A percentile compares a stretch with the other conserved stretches of the same genome.
phyloP scores from a whole-genome alignment of 2,113 vertebrate genomes.

The Bucco capensis region DNA sequence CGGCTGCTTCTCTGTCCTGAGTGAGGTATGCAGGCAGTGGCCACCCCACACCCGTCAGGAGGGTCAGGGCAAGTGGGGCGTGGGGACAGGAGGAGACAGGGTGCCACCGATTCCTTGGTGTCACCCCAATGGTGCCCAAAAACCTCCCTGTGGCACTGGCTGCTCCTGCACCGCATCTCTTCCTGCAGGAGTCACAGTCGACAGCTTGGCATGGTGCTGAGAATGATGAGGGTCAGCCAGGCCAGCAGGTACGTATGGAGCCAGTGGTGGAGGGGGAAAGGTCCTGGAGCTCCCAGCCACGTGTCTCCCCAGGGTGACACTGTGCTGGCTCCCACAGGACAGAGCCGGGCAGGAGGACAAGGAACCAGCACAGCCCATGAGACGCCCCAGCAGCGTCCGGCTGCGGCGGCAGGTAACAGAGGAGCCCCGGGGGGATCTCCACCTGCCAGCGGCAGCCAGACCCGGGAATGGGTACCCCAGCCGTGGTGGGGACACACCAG shows the following conservation, averaged over 20 bases:
- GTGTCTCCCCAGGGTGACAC: rapidly evolving
- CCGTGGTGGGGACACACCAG: too few species aligned
- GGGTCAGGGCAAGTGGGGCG: background rate
- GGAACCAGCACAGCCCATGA: rapidly evolving
- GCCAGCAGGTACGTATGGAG: background rate
- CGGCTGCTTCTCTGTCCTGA: constrained; percentile 25
- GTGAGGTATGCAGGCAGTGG: background rate
- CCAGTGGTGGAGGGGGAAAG: background rate
- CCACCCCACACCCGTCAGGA: too few species aligned
- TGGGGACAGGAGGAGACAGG: background rate
- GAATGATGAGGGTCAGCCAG: background rate
- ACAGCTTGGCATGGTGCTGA: background rate
- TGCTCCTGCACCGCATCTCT: background rate
- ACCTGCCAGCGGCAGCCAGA: rapidly evolving
- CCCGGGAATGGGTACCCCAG: background rate
- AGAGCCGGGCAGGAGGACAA: background rate
- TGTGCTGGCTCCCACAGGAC: background rate
- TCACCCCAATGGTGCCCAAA: rapidly evolving
- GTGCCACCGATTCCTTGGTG: background rate
- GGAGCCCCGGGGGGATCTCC: background rate
- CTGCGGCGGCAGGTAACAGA: background rate
- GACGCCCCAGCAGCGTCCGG: rapidly evolving
- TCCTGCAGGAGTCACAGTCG: background rate
- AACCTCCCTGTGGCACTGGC: background rate
- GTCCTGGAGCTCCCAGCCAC: background rate